Conservation (phyloP, 2,113 vertebrate species). For the Lanius ludovicianus region DNA sequence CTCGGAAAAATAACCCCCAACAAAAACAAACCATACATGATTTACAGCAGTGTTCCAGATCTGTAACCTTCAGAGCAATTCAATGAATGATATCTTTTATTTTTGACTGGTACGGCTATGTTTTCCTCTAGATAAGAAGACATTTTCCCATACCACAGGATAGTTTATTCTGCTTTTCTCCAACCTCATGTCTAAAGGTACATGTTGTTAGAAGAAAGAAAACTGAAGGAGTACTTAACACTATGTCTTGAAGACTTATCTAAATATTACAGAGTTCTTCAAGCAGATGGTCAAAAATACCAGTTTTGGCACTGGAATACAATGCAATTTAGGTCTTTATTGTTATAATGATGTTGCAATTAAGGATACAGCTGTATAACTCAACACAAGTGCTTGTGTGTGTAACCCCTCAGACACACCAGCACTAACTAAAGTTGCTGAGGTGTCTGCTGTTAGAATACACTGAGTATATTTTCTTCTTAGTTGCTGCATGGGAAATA, state of each 20-base stretch:
- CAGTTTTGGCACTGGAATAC: background rate
- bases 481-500: background rate
- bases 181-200: background rate
- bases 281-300: background rate
- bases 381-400: background rate
- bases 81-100: background rate
- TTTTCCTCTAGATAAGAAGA: slow-evolving; percentile 14
- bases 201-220: background rate
- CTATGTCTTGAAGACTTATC: background rate
- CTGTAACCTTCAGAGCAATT: background rate
- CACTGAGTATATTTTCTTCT: background rate
- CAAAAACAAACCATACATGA: background rate
- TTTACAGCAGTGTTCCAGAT: background rate
- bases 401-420: background rate
- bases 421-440: background rate
- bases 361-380: background rate
- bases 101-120: background rate
- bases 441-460: background rate
- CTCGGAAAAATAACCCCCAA: background rate
- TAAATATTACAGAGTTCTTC: background rate
- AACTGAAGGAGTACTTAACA: background rate
- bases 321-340: background rate
- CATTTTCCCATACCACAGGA: background rate
- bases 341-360: background rate
- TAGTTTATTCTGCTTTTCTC: background rate